Conservation (phyloP, 2,888 invertebrate species). For the Beris morrisii region DNA sequence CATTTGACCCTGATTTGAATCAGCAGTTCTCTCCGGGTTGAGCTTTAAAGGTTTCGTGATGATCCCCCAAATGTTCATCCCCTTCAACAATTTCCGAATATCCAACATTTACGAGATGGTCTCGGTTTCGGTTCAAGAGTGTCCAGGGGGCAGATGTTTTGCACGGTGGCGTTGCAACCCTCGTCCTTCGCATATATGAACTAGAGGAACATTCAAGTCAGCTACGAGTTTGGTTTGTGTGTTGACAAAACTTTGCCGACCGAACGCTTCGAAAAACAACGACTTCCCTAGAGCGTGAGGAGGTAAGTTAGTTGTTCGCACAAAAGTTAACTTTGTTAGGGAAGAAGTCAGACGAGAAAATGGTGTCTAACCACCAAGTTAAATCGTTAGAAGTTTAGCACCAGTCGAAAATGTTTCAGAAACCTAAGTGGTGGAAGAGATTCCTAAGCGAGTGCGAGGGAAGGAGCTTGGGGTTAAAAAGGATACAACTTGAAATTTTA, state of each 20-base stretch:
- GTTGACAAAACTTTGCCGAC: slow-evolving; percentile 26
- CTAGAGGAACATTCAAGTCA: slow-evolving; percentile 5
- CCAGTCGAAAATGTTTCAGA: no score
- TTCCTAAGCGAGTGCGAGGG: no score
- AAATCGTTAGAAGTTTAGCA: slow-evolving; percentile 13
- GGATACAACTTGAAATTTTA: no score
- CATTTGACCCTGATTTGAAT: slow-evolving; percentile 51
- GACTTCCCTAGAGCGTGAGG: neutral
- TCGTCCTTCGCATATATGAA: slow-evolving; percentile 1
- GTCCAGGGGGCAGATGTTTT: slow-evolving; percentile 17
- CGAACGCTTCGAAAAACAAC: neutral
- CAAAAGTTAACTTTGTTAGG: slow-evolving; percentile 19
- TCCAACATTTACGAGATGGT: slow-evolving; percentile 12
- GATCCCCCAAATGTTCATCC: neutral
- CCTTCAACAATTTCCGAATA: slow-evolving; percentile 11
- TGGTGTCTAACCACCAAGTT: slow-evolving; percentile 25
- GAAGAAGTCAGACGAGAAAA: slow-evolving; percentile 16
- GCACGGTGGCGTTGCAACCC: slow-evolving; percentile 2
- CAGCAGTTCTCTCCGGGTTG: slow-evolving; percentile 46
- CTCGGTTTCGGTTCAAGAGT: slow-evolving; percentile 6
- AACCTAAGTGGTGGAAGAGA: no score
- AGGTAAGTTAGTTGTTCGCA: slow-evolving; percentile 18
- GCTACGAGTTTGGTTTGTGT: slow-evolving; percentile 24
- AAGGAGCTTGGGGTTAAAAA: no score
- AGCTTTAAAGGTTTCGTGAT: neutral